Conservation (phyloP, 2,888 invertebrate genomes). For the Ashinkailepas kermadecensis region DNA sequence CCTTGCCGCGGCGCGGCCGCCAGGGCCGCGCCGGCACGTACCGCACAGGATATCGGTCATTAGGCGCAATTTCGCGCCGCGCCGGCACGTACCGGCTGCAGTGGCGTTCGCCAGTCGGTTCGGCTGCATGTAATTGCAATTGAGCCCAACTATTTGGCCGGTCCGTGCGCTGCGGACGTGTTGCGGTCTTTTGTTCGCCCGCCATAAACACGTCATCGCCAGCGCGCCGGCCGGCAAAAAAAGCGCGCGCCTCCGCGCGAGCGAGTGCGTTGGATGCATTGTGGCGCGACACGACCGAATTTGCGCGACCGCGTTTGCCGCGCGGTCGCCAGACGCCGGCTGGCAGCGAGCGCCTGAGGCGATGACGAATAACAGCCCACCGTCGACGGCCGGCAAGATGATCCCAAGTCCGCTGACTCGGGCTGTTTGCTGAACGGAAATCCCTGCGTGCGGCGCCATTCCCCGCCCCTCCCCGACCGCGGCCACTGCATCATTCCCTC, state of each 20-base stretch:
- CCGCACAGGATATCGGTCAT: constrained; percentile 4
- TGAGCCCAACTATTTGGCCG: not conserved
- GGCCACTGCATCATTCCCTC: not conserved
- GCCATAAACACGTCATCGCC: constrained; percentile 6
- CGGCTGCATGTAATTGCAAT: constrained; percentile 6
- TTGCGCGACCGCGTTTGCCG: not conserved
- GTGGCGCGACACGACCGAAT: too few species aligned
- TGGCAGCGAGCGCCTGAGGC: not conserved
- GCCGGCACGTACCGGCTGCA: not conserved
- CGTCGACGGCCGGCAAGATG: not conserved
- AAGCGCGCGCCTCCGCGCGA: not conserved
- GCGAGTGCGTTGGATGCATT: too few species aligned
- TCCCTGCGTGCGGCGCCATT: too few species aligned
- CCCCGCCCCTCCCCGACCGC: not conserved
- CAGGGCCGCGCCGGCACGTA: not conserved
- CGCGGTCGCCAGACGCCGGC: not conserved
- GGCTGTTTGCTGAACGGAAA: not conserved
- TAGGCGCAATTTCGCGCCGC: not conserved
- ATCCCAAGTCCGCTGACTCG: not conserved
- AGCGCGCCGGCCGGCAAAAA: not conserved
- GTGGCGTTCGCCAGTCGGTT: not conserved
- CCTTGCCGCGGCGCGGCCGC: not conserved
- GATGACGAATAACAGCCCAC: not conserved
- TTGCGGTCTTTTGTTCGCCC: not conserved
- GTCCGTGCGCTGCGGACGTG: constrained; percentile 7